Evolutionary conservation across 2,797 vertebrate species (phyloP), one percentile per base, ranked within the genome.

Genomic region (Somateria mollissima): DNA sequence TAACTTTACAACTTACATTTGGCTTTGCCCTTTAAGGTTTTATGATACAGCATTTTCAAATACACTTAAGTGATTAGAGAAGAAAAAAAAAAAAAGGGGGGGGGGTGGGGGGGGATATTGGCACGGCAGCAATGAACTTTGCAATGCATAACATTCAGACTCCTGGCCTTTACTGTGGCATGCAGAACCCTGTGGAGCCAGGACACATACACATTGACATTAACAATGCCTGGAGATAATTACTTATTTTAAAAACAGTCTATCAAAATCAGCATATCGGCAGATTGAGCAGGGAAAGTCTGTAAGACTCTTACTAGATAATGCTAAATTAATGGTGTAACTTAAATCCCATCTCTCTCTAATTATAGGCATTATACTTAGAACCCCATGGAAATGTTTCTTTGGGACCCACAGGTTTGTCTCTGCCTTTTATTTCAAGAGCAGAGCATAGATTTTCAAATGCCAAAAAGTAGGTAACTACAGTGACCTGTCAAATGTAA

Each of bases 11-110:
- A 8, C n/a, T 92, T 86, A 18, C 34, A 57, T 73, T 65, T 80
- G 53, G 2, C 11, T 84, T 94, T 93, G 54, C 34, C 67, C 32
- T 36, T 74, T 43, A 70, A 64, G 53, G 39, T 8, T 58, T 71
- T 25, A 64, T n/a, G 79, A 39, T 36, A 49, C 5, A 92, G 28
- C 43, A 56, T 87, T 94, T 91, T 94, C 41, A 87, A 88, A 65
- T 32, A 76, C 30, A 43, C 34, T 65, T 73, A 57, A 84, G 34
- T 0, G 1, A 57, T 67, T 73, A 76, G 22, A 76, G 81, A 69
- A 25, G 58, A 84, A 77, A 70, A 36, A 49, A 25, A 49, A 25
- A 49, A 49, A 25, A 8, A n/a, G n/a, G n/a, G 34, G 34, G 34
- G 34, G 4, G 22, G 7, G 43, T 8, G 24, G 47, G 13, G n/a